A percentile compares a stretch with the other conserved stretches of the same genome.
phyloP scores from a whole-genome alignment of 2,797 vertebrate genomes.

The Salmo trutta region DNA sequence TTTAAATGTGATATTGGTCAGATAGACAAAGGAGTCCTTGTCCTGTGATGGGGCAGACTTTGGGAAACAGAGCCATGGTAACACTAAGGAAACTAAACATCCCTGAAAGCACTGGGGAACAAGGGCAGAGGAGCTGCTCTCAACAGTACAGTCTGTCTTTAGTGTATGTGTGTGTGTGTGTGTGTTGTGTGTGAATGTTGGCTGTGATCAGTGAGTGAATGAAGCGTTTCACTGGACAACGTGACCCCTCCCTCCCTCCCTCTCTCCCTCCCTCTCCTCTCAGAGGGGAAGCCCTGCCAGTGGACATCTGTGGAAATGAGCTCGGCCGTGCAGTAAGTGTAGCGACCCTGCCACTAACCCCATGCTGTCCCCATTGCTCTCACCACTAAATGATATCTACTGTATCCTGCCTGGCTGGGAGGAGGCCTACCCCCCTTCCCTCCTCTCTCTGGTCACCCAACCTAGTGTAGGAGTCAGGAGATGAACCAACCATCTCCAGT shows the following conservation, averaged over 20 bases:
- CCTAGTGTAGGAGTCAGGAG: neutral
- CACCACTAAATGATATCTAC: slow-evolving; percentile 67
- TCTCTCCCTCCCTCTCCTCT: slow-evolving; percentile 18
- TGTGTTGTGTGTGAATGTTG: neutral
- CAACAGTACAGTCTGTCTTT: neutral
- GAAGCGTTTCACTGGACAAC: slow-evolving; percentile 69
- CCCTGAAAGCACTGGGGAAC: neutral
- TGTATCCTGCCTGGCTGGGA: slow-evolving; percentile 54
- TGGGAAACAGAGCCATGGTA: neutral
- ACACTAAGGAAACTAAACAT: neutral
- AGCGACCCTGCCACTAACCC: slow-evolving; percentile 71
- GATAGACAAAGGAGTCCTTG: neutral
- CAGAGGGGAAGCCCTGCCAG: slow-evolving; percentile 43
- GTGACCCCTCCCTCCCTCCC: slow-evolving; percentile 2
- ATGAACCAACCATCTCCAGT: no score
- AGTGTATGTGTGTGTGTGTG: slow-evolving; percentile 23
- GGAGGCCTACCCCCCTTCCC: neutral
- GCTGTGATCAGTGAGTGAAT: slow-evolving; percentile 77
- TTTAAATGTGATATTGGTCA: neutral
- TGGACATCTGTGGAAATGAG: slow-evolving; percentile 76
- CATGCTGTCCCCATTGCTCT: slow-evolving; percentile 53
- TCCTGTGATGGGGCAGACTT: neutral
- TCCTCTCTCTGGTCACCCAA: slow-evolving; percentile 12
- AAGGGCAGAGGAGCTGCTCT: neutral
- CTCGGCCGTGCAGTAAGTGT: slow-evolving; percentile 73